Conservation (phyloP, 1,140 invertebrate genomes). For the Halesus radiatus region DNA sequence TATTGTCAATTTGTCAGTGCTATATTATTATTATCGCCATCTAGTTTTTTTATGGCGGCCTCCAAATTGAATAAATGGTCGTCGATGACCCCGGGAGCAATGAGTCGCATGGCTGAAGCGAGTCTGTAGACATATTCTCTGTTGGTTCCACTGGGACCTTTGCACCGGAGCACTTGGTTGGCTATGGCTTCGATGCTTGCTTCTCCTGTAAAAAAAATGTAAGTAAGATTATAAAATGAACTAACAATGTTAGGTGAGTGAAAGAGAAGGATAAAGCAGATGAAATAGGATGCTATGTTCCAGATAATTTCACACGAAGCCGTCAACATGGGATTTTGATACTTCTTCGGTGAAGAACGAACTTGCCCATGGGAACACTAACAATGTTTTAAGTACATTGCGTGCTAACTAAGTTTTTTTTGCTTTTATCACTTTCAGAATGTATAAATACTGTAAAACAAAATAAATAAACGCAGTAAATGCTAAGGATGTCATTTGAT, state of each 20-base stretch:
- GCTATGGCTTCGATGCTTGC: constrained; percentile 84
- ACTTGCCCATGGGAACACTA: no score
- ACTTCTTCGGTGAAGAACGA: no score
- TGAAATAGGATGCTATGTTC: no score
- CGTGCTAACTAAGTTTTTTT: no score
- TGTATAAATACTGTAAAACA: no score
- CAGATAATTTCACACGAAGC: not conserved
- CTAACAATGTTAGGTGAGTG: not conserved
- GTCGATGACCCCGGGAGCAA: constrained; percentile 80
- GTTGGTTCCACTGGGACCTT: constrained; percentile 89
- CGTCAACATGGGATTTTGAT: no score
- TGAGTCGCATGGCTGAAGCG: constrained; percentile 81
- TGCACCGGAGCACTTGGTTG: constrained; percentile 78
- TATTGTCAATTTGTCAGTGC: not conserved
- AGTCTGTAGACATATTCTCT: constrained; percentile 91
- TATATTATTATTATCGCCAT: constrained; percentile 7
- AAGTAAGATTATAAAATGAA: not conserved
- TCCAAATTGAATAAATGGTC: constrained; percentile 86
- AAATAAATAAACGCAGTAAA: no score
- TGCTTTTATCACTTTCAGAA: no score
- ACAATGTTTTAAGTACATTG: no score
- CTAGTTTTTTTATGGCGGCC: constrained; percentile 66
- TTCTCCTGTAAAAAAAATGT: constrained; percentile 67
- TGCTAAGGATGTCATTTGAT: no score
- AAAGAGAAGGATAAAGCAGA: no score